Evolutionary conservation across 2,888 invertebrate genomes (phyloP), one percentile per base, ranked within the genome.

Genomic region (Nudaria mundana): DNA sequence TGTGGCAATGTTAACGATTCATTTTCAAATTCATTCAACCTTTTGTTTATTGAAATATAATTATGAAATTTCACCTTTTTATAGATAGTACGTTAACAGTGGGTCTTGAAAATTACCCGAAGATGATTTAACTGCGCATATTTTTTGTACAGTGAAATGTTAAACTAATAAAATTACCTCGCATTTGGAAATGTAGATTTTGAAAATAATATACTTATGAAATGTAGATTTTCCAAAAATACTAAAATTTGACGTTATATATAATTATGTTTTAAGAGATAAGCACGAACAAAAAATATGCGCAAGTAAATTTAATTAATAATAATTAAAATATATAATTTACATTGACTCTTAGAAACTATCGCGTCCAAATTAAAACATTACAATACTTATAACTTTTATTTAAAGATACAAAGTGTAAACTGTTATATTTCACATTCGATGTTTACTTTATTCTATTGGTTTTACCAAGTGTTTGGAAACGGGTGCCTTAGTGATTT

Each of bases 171-270:
- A 86, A 83, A 86, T 88, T 86, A 71, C 88, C 88, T 88, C 88
- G 88, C 88, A 88, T 88, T 88, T 87, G 88, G 87, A 78, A 85
- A 81, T 71, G 82, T 87, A 87, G 85, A 86, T 85, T 87, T 85
- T 86, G 85, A 85, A 70, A 79, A 76, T n/a, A n/a, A n/a, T 78
- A 82, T 80, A 74, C 71, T 66, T 71, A 72, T 81, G 31, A 59
- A 48, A 59, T 56, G 55, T 59, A 84, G 76, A 72, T 76, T 79
- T 83, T 83, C 75, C 75, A 82, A 84, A 83, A 82, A 71, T 71
- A 74, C 71, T 73, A 73, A 82, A 76, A 76, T 81, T 74, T 75
- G 74, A 78, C 65, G 65, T 75, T 76, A 71, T 73, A 71, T 76
- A 70, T 71, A 75, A 78, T 71, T 81, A 82, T 78, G 71, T 77